These are phyloP conservation scores for Lordiphosa stackelbergi DNA, from an alignment of 1,140 invertebrate genomes.

Conservation along the genomic window DNA sequence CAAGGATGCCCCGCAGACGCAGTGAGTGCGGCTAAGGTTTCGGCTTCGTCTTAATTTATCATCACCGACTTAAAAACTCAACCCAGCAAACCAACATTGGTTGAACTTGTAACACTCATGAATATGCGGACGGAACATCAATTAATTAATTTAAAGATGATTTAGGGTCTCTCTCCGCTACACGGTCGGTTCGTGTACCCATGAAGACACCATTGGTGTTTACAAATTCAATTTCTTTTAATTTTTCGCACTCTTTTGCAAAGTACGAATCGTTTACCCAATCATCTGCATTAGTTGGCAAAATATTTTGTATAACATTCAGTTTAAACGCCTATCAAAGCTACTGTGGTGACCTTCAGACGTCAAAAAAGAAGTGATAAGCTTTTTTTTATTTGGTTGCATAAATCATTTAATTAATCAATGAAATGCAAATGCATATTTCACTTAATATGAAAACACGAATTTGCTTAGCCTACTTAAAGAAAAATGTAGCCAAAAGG, in stretches of 20 bases:
- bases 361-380: conserved; percentile 1
- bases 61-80: conserved; percentile 25
- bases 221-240: conserved; percentile 14
- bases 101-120: conserved; percentile 5
- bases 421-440: conserved; percentile 54
- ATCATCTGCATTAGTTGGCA: conserved; percentile 50
- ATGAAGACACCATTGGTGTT: conserved; percentile 1
- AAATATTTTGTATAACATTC: conserved; percentile 15
- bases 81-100: conserved; percentile 2
- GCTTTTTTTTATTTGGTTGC: conserved; percentile 14
- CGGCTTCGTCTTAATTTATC: conserved; percentile 13
- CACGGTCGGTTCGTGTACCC: neutral
- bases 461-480: conserved; percentile 66
- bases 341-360: conserved; percentile 9
- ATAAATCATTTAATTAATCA: conserved; percentile 22
- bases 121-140: conserved; percentile 17
- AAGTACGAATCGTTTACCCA: conserved; percentile 40
- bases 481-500: conserved; percentile 11
- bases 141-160: conserved; percentile 37
- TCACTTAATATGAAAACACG: conserved; percentile 50
- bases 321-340: conserved; percentile 2
- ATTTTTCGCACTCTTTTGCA: conserved; percentile 14
- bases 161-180: conserved; percentile 13
- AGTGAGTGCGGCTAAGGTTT: conserved; percentile 4
- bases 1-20: conserved; percentile 45